phyloP scores from a whole-genome alignment of 2,113 vertebrate species.

The Thymallus thymallus region DNA sequence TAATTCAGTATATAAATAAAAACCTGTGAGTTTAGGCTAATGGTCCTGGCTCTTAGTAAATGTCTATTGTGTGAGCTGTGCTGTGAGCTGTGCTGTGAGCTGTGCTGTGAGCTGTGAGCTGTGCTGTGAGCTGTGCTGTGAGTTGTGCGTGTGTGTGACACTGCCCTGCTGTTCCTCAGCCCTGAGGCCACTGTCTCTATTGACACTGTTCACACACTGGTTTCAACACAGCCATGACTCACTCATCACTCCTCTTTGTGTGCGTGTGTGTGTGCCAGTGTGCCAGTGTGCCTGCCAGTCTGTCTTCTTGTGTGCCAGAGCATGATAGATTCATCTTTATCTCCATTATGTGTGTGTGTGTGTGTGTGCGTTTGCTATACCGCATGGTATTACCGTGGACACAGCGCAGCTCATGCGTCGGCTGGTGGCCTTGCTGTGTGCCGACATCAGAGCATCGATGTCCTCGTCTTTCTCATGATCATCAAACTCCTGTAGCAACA shows the following conservation, averaged over 20 bases:
- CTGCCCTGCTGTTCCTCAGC: not conserved
- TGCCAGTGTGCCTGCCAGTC: not conserved
- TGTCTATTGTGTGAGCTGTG: too few relatives aligned
- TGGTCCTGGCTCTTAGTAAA: too few relatives aligned
- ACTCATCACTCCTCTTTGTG: not conserved
- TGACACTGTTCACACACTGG: slow-evolving; percentile 43
- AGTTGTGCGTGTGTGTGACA: not conserved
- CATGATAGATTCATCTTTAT: too few relatives aligned
- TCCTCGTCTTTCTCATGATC: slow-evolving; percentile 78
- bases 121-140: too few relatives aligned
- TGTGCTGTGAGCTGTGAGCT: too few relatives aligned
- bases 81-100: too few relatives aligned
- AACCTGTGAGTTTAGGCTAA: too few relatives aligned
- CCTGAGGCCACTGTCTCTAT: slow-evolving; percentile 19
- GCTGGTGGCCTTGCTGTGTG: slow-evolving; percentile 57
- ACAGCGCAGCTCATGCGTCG: slow-evolving; percentile 71
- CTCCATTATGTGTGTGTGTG: slow-evolving; percentile 3
- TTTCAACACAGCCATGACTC: slow-evolving; percentile 7
- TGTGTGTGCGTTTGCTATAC: slow-evolving; percentile 4
- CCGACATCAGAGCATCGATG: slow-evolving; percentile 72
- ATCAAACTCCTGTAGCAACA: slow-evolving; percentile 75
- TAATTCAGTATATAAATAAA: too few relatives aligned
- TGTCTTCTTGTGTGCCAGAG: slow-evolving; percentile 10
- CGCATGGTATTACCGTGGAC: slow-evolving; percentile 75
- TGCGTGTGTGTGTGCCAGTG: not conserved